Conservation (phyloP, 2,888 invertebrate genomes). For the Microctonus aethiopoides region DNA sequence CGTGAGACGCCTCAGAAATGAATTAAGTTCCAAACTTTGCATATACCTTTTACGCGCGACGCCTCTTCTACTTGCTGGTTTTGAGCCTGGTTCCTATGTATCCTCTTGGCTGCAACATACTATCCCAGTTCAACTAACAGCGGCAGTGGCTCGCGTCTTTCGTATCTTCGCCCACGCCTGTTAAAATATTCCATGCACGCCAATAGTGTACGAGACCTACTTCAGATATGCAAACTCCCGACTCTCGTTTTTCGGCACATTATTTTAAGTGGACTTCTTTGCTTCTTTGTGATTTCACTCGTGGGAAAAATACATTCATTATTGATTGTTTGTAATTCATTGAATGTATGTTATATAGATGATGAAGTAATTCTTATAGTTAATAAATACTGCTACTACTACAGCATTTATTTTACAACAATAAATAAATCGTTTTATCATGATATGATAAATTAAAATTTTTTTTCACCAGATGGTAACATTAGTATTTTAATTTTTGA, state of each 20-base stretch:
- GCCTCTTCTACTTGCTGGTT: slow-evolving; percentile 7
- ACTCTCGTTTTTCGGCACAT: background rate
- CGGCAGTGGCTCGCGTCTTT: background rate
- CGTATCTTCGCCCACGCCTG: background rate
- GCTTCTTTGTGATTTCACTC: background rate
- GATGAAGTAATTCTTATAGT: background rate
- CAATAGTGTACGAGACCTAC: background rate
- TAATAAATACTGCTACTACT: background rate
- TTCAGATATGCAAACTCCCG: background rate
- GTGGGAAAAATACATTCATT: background rate
- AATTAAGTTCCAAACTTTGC: slow-evolving; percentile 61
- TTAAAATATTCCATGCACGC: slow-evolving; percentile 1
- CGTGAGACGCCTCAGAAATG: slow-evolving; percentile 60
- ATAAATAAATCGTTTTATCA: no score
- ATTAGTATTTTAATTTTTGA: no score
- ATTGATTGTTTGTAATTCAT: background rate
- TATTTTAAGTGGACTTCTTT: background rate
- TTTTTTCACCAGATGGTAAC: no score
- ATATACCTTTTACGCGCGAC: slow-evolving; percentile 47
- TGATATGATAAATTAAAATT: no score
- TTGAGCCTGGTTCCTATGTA: background rate
- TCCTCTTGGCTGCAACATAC: background rate
- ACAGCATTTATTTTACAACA: no score
- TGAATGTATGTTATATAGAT: background rate
- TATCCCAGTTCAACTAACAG: background rate